Base-by-base conservation (phyloP, 2,113 vertebrate species). In the Gnathonemus echidnorhynchus region DNA sequence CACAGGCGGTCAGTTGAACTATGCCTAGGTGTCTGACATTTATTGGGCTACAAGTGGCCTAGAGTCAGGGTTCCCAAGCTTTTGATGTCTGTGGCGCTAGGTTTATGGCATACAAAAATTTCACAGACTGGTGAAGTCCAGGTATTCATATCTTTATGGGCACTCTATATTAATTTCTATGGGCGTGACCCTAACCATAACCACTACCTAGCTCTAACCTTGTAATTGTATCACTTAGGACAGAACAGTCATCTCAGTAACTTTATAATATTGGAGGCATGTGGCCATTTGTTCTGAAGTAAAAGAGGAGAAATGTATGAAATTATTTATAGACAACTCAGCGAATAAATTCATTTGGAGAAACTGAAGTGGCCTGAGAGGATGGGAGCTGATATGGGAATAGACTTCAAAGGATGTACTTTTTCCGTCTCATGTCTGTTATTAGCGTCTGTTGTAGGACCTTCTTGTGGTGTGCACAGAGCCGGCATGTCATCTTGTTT, bases 281-380 rank as follows among this genome's bases (percentile, higher is more conserved):
- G 49, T 49, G 50, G 13, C 86, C 50, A 52, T 87, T 56, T 87
- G n/a, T 27, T 52, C 21, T 27, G 86, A 49, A 87, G 48, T 53
- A 87, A 87, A n/a, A 56, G 49, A 31, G 13, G 49, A 39, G 49
- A 87, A 87, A 52, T 31, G 13, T 87, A 52, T 52, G 86, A 53
- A 87, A 87, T 35, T 53, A 52, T 52, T 87, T 87, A 35, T 50
- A 56, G 27, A n/a, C 86, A 53, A 31, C 31, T 56, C 27, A 39
- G 50, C 19, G 15, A 52, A 87, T 87, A 53, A 87, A 53, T 87
- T 56, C 50, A 87, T 56, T 53, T 52, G 86, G 86, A 87, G 86
- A 87, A 87, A 53, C 27, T 87, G 24, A 52, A 87, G 86, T 87
- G 48, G 15, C 49, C 50, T 10, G 5, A 35, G 50, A 19, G 86